Percentiles rank a stretch among this genome's conserved stretches.
These are phyloP conservation scores for Cryptoprocta ferox DNA, from an alignment of 2,797 vertebrate species.

Conservation along the genomic window DNA sequence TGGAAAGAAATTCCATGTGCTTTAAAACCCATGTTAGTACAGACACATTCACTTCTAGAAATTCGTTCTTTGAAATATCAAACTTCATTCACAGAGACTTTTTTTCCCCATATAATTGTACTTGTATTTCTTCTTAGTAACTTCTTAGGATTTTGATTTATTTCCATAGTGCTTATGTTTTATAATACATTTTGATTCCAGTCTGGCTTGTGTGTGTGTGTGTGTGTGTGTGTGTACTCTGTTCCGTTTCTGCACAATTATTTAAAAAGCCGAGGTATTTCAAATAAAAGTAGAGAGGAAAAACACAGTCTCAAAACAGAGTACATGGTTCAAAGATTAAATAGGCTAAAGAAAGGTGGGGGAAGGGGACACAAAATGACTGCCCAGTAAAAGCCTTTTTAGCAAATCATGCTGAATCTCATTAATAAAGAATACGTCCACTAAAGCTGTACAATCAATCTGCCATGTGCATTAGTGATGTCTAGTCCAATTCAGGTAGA, in stretches of 20 bases:
- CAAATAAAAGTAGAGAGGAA: conserved; percentile 46
- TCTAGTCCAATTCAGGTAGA: conserved; percentile 73
- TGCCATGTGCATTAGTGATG: conserved; percentile 70
- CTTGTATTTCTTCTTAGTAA: not conserved
- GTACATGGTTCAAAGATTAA: conserved; percentile 67
- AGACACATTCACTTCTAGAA: conserved; percentile 33
- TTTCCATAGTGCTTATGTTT: not conserved
- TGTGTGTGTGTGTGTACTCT: not conserved
- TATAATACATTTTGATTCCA: not conserved
- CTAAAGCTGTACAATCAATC: conserved; percentile 68
- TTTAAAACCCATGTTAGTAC: not conserved
- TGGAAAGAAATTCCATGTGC: not conserved
- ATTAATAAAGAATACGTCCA: conserved; percentile 76
- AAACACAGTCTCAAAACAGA: conserved; percentile 57
- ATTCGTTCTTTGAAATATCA: conserved; percentile 14
- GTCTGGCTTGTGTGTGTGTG: not conserved
- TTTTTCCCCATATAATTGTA: not conserved
- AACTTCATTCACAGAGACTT: not conserved
- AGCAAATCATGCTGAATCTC: conserved; percentile 77
- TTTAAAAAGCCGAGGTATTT: conserved; percentile 51
- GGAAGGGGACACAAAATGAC: conserved; percentile 47
- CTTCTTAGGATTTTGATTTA: conserved; percentile 9
- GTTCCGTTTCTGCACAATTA: not conserved
- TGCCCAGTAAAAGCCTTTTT: conserved; percentile 66
- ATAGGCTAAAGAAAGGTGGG: conserved; percentile 58